Percentiles rank a stretch among this genome's conserved stretches.
Evolutionary conservation across 2,113 vertebrate genomes (phyloP).

Genomic region (Trachemys scripta): DNA sequence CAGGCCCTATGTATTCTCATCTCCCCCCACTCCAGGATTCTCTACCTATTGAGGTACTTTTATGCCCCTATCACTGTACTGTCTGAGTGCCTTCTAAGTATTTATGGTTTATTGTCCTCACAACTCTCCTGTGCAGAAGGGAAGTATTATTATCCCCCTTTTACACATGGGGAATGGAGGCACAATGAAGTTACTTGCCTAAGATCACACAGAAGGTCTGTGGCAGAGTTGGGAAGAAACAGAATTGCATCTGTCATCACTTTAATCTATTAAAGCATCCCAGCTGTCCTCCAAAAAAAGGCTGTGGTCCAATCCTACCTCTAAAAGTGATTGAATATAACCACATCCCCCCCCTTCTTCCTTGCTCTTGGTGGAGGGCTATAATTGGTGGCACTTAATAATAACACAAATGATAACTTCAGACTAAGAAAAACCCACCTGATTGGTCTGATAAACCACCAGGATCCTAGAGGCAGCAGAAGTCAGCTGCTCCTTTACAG

Average conservation of each 20-base stretch:
- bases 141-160: neutral
- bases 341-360: neutral
- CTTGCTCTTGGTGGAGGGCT: neutral
- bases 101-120: neutral
- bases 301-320: neutral
- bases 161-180: neutral
- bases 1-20: neutral
- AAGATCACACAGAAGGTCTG: neutral
- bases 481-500: neutral
- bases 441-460: neutral
- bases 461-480: neutral
- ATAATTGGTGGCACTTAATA: neutral
- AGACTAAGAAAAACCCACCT: neutral
- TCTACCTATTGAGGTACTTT: neutral
- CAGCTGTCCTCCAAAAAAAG: neutral
- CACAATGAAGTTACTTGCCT: neutral
- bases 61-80: neutral
- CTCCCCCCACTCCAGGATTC: neutral
- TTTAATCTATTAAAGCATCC: neutral
- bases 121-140: neutral
- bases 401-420: neutral
- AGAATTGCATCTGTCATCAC: neutral
- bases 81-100: neutral
- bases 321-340: neutral
- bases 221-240: neutral